Evolutionary conservation across 2,797 vertebrate species (phyloP), one percentile per base, ranked within the genome.

Genomic region (Sebastes kiyomatsui): DNA sequence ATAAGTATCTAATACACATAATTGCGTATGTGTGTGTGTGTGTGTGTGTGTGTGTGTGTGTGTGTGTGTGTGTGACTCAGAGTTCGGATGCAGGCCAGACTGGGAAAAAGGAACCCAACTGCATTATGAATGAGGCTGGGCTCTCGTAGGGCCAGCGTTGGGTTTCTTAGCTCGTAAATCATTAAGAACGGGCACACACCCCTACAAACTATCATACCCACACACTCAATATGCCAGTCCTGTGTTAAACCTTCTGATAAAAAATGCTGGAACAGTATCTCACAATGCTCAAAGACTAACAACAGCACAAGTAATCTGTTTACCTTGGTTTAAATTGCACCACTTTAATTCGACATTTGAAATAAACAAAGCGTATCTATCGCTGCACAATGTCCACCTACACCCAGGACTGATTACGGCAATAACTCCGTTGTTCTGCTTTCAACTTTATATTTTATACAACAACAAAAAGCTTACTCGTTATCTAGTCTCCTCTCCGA

Each of bases 51-150:
- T 33, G 35, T 78, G 77, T 80, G 60, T 73, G 65, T 27, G 35
- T 78, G 77, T 79, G 62, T 73, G 60, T 79, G 64, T 74, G 66
- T 23, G 38, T 75, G 77, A 81, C 66, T 84, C 62, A 69, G 69
- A 66, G 38, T 81, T 93, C 49, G 25, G 75, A 90, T 69, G 32
- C 18, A 78, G 75, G 80, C 78, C 86, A 87, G 84, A 83, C 77
- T 42, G 77, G 67, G 80, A 82, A 86, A 85, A 94, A 92, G 33
- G 83, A 85, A 86, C 74, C 80, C 46, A 65, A 46, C 90, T 96
- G 77, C 87, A 96, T 96, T 93, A 96, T 96, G 87, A 89, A 96
- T 95, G 90, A 92, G 85, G 76, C 75, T 54, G 33, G 14, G 79
- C 69, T 83, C 82, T 88, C 58, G 38, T 88, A 70, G 79, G 77